A percentile compares a stretch with the other conserved stretches of the same genome.
phyloP scores from a whole-genome alignment of 2,113 vertebrate species.

The Blennius ocellaris region DNA sequence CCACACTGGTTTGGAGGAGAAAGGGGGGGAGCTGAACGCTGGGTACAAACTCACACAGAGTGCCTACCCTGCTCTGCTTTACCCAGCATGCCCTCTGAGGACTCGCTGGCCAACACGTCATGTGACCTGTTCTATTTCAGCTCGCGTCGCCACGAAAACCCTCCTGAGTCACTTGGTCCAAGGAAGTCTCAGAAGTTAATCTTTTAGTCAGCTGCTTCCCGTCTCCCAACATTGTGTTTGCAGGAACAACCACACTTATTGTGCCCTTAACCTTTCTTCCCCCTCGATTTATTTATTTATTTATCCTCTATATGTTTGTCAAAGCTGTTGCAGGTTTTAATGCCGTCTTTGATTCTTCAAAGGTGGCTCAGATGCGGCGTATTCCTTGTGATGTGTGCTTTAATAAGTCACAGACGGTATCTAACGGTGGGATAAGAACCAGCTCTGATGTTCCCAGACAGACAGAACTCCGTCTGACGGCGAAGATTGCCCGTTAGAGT shows the following conservation, averaged over 20 bases:
- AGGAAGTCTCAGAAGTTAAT: background rate
- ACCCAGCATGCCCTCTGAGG: slow-evolving; percentile 24
- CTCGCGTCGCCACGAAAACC: slow-evolving; percentile 31
- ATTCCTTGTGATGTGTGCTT: slow-evolving; percentile 38
- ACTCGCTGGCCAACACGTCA: slow-evolving; percentile 45
- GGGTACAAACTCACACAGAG: background rate
- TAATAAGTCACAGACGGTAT: slow-evolving; percentile 18
- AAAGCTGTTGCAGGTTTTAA: slow-evolving; percentile 4
- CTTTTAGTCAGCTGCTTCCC: slow-evolving; percentile 2
- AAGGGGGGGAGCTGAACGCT: background rate
- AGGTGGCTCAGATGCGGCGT: slow-evolving; percentile 18
- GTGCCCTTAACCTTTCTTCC: background rate
- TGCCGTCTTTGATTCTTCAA: slow-evolving; percentile 30
- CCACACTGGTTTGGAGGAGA: slow-evolving; percentile 17
- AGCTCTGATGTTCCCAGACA: slow-evolving; percentile 34
- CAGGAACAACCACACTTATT: background rate
- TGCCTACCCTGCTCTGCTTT: slow-evolving; percentile 1
- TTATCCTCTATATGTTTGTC: slow-evolving; percentile 1
- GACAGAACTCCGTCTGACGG: slow-evolving; percentile 22
- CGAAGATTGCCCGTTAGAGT: slow-evolving; percentile 40
- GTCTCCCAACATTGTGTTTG: background rate
- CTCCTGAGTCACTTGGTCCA: slow-evolving; percentile 32
- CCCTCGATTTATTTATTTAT: background rate
- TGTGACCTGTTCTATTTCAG: slow-evolving; percentile 75
- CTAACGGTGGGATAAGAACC: slow-evolving; percentile 1